A percentile compares a stretch with the other conserved stretches of the same genome.
Conservation (phyloP, 2,797 vertebrate genomes). For the Scyliorhinus canicula region DNA sequence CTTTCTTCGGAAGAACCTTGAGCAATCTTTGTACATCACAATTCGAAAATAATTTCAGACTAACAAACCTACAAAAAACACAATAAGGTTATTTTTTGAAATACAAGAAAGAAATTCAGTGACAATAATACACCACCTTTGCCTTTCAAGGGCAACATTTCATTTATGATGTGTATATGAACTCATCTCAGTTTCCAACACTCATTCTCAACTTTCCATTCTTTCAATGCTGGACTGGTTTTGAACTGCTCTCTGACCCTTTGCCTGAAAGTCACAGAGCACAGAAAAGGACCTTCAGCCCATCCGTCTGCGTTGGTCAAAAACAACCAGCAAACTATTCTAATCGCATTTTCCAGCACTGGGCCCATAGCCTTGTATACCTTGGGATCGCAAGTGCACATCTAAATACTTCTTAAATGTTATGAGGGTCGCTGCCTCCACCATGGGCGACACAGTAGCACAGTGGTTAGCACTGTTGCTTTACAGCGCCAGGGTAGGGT, state of each 20-base stretch:
- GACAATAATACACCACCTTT: not conserved
- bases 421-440: no score
- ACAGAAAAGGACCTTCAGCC: no score
- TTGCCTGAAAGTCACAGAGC: no score
- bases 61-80: conserved; percentile 3
- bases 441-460: no score
- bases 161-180: not conserved
- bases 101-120: not conserved
- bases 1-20: conserved; percentile 15
- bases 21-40: conserved; percentile 2
- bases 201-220: not conserved
- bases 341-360: no score
- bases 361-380: no score
- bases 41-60: not conserved
- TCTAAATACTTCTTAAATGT: no score
- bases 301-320: no score
- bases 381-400: no score
- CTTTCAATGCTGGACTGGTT: not conserved
- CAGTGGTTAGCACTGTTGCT: no score
- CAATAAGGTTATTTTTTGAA: not conserved
- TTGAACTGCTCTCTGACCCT: not conserved
- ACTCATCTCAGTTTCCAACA: not conserved
- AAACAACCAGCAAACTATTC: no score
- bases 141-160: not conserved
- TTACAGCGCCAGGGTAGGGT: no score